Evolutionary conservation across 1,140 invertebrate genomes (phyloP), one percentile per base, ranked within the genome.

Genomic region (Oryzaephilus surinamensis): DNA sequence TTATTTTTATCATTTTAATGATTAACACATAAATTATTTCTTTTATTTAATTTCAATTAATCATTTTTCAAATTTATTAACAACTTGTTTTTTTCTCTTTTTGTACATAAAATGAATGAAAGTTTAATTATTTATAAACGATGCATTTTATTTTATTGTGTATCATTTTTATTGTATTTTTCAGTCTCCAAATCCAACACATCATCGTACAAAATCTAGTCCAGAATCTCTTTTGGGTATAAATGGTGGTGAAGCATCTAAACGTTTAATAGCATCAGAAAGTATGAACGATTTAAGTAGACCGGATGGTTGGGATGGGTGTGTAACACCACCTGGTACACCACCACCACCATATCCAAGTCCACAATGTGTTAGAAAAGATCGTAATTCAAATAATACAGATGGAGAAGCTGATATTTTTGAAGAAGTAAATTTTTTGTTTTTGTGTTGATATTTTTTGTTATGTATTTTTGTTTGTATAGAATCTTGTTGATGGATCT

Each of bases 281-380:
- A 77, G 74, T 5, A 70, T 77, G 67, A 70, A 62, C 20, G 73
- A 78, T 51, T 54, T 76, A 18, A 64, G 58, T 32, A 58, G 62
- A 43, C 63, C 63, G 55, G 55, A 62, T 29, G 55, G 55, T 26
- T 59, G 57, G 42, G 48, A 51, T 20, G 32, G 41, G 10, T 30
- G 27, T 10, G 52, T 46, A 11, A 83, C 83, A 24, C 86, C 86
- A 17, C 84, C 85, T 1, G 84, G 84, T 24, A 89, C 85, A 26
- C 86, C 88, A 12, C 87, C 86, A 27, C 86, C 88, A 26, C 85
- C 86, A 7, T 90, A 91, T 67, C 69, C 68, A 30, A 60, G 64
- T 37, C 63, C 66, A 12, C 57, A 46, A 43, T 48, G 60, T 12
- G 57, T 41, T 50, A 51, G 48, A 24, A 56, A 34, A 30, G 50